phyloP scores from a whole-genome alignment of 2,888 invertebrate species.

The Epirrita christyi region DNA sequence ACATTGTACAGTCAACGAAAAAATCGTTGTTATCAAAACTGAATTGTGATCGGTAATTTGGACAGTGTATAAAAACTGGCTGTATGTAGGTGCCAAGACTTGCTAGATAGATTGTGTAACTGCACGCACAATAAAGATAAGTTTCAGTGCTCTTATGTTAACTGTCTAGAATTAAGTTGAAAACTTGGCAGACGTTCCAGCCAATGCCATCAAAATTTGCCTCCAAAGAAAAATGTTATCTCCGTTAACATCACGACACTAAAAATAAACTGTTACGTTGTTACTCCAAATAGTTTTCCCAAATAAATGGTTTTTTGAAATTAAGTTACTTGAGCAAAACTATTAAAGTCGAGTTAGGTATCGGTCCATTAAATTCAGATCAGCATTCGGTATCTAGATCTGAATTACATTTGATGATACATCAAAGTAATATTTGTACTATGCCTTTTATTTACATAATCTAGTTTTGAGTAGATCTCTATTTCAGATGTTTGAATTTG shows the following conservation, averaged over 20 bases:
- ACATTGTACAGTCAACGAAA: too few species aligned
- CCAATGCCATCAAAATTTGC: slow-evolving; percentile 43
- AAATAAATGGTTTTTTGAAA: slow-evolving; percentile 29
- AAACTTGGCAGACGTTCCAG: slow-evolving; percentile 41
- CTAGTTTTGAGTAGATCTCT: slow-evolving; percentile 11
- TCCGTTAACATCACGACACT: slow-evolving; percentile 40
- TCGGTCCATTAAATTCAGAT: slow-evolving; percentile 26
- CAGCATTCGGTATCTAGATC: slow-evolving; percentile 18
- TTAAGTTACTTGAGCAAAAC: slow-evolving; percentile 16
- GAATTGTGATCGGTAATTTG: too few species aligned
- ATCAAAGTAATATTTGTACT: slow-evolving; percentile 19
- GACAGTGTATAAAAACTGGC: too few species aligned
- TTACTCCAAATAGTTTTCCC: slow-evolving; percentile 42
- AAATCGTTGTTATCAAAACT: too few species aligned
- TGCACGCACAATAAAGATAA: slow-evolving; percentile 24
- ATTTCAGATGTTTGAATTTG: slow-evolving; percentile 6
- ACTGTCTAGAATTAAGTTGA: slow-evolving; percentile 32
- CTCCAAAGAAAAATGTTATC: slow-evolving; percentile 42
- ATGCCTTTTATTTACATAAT: slow-evolving; percentile 16
- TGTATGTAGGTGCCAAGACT: background rate
- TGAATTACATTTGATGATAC: slow-evolving; percentile 25
- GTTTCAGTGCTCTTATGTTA: slow-evolving; percentile 4
- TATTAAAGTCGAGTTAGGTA: slow-evolving; percentile 30
- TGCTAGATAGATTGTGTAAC: slow-evolving; percentile 13
- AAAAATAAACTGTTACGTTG: slow-evolving; percentile 51